Percentiles rank a stretch among this genome's conserved stretches.
These are phyloP conservation scores for Zeuzera pyrina DNA, from an alignment of 2,888 invertebrate species.

Conservation along the genomic window DNA sequence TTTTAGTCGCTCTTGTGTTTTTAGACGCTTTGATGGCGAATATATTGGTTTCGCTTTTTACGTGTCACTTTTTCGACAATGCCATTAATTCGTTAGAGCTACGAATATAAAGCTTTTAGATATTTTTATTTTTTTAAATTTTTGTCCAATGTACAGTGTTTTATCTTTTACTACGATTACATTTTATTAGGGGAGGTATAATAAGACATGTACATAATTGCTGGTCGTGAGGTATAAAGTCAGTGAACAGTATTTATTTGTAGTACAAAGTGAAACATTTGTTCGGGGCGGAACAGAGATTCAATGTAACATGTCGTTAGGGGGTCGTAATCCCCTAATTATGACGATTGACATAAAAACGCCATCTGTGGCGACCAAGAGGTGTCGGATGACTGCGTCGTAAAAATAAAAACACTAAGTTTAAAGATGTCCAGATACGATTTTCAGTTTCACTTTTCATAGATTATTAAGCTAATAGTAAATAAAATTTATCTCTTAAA, in stretches of 20 bases:
- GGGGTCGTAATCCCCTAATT: slow-evolving; percentile 68
- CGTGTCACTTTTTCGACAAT: slow-evolving; percentile 47
- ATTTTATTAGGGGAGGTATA: too few relatives aligned
- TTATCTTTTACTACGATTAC: too few relatives aligned
- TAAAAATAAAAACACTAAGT: too few relatives aligned
- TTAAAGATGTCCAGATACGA: too few relatives aligned
- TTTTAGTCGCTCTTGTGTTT: slow-evolving; percentile 25
- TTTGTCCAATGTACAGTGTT: too few relatives aligned
- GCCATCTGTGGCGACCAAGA: slow-evolving; percentile 62
- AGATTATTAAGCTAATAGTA: too few relatives aligned
- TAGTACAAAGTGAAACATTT: slow-evolving; percentile 46
- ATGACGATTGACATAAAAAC: slow-evolving; percentile 72
- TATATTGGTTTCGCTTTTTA: slow-evolving; percentile 59
- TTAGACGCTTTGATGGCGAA: slow-evolving; percentile 43
- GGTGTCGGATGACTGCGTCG: slow-evolving; percentile 57
- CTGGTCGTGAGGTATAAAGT: too few relatives aligned
- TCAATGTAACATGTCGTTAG: slow-evolving; percentile 69
- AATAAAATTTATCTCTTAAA: too few relatives aligned
- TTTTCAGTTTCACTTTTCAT: too few relatives aligned
- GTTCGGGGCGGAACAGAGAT: slow-evolving; percentile 62
- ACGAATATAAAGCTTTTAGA: not conserved
- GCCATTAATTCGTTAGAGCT: slow-evolving; percentile 43
- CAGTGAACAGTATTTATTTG: slow-evolving; percentile 52
- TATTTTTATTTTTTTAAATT: not conserved
- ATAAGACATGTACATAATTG: too few relatives aligned